phyloP scores from a whole-genome alignment of 2,888 invertebrate species.

The Patella depressa region DNA sequence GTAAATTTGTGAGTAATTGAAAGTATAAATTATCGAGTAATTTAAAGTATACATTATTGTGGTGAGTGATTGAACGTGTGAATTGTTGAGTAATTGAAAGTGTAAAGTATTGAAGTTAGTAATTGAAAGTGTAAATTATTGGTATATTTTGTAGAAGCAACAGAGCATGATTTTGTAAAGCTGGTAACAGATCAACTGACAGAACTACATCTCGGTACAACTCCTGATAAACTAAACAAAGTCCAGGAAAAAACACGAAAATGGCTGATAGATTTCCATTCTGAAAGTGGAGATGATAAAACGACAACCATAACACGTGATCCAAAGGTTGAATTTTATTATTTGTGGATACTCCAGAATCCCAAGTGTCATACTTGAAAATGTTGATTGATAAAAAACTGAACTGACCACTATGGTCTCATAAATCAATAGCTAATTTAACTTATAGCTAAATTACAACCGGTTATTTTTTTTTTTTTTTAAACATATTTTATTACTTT shows the following conservation, averaged over 20 bases:
- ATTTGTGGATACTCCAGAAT: too few relatives aligned
- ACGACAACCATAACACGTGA: neutral
- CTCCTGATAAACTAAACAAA: conserved; percentile 74
- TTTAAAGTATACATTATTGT: too few relatives aligned
- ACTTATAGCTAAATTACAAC: too few relatives aligned
- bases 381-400: too few relatives aligned
- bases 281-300: conserved; percentile 35
- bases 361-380: too few relatives aligned
- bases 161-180: conserved; percentile 65
- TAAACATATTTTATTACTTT: too few relatives aligned
- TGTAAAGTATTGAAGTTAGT: too few relatives aligned
- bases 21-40: too few relatives aligned
- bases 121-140: neutral
- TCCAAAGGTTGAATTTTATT: conserved; percentile 24
- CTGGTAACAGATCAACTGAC: conserved; percentile 59
- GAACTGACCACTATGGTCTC: too few relatives aligned
- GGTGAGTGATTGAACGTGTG: neutral
- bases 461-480: too few relatives aligned
- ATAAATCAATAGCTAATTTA: too few relatives aligned
- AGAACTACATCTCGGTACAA: conserved; percentile 60
- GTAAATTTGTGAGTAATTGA: too few relatives aligned
- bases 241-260: conserved; percentile 67
- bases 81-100: neutral
- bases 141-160: conserved; percentile 34
- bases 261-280: conserved; percentile 52